phyloP scores from a whole-genome alignment of 2,797 vertebrate genomes.

The Clangula hyemalis region DNA sequence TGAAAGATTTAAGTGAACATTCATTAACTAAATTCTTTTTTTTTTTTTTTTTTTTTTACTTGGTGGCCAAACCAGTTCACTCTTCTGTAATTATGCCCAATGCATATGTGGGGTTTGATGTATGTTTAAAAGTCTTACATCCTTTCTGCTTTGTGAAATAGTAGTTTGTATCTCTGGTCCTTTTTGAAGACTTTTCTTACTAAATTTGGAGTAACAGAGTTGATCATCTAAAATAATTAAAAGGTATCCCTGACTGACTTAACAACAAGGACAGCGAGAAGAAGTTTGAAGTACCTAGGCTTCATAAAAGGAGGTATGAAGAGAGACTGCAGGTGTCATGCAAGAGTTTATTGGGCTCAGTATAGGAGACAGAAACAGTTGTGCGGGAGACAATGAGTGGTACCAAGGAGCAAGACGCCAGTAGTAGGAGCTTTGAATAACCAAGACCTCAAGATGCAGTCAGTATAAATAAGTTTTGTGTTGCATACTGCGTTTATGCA shows the following conservation, averaged over 20 bases:
- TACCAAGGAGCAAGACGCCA: not conserved
- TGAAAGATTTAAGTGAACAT: not conserved
- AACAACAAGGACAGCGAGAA: not conserved
- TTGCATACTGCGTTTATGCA: not conserved
- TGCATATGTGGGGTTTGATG: not conserved
- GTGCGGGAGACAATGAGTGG: not conserved
- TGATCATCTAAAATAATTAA: not conserved
- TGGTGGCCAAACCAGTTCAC: not conserved
- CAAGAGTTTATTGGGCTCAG: not conserved
- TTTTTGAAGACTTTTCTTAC: not conserved
- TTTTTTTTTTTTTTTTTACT: no score
- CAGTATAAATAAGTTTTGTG: not conserved
- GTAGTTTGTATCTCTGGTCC: not conserved
- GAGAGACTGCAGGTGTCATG: not conserved
- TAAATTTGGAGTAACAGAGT: not conserved
- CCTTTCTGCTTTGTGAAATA: not conserved
- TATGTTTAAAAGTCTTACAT: not conserved
- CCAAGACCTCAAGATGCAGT: not conserved
- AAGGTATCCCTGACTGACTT: not conserved
- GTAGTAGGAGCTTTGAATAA: not conserved
- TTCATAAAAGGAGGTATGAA: not conserved
- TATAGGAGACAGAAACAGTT: not conserved
- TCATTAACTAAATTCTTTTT: not conserved
- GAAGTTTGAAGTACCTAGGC: not conserved
- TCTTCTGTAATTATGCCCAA: not conserved